A percentile compares a stretch with the other conserved stretches of the same genome.
These are phyloP conservation scores for Crotalus tigris DNA, from an alignment of 2,113 vertebrate genomes.

Conservation along the genomic window DNA sequence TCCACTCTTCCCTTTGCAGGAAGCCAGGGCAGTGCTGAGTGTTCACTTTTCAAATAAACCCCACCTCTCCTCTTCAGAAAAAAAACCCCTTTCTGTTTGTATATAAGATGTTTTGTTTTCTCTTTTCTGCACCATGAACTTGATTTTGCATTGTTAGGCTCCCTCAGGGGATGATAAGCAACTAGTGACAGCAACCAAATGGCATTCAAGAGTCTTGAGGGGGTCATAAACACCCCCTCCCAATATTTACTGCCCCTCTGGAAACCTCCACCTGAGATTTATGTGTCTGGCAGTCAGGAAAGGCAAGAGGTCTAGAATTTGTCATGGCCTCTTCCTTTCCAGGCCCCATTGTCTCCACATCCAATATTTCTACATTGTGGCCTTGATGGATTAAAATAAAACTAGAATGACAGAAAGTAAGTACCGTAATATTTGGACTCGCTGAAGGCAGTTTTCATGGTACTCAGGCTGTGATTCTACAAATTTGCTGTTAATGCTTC, in stretches of 20 bases:
- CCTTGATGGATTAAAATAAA: not conserved
- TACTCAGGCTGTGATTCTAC: no score
- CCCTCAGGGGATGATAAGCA: not conserved
- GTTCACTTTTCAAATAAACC: slow-evolving; percentile 42
- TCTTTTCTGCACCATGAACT: not conserved
- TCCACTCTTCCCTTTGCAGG: slow-evolving; percentile 60
- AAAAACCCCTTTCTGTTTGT: not conserved
- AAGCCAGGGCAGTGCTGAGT: slow-evolving; percentile 59
- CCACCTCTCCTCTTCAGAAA: not conserved
- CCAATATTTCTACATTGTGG: not conserved
- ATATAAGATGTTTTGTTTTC: slow-evolving; percentile 17
- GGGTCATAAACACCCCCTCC: not conserved
- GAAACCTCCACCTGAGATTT: not conserved
- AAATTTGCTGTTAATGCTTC: not conserved
- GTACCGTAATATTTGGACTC: not conserved
- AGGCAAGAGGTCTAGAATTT: slow-evolving; percentile 11
- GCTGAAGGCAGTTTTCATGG: not conserved
- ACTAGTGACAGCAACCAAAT: not conserved
- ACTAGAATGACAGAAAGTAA: not conserved
- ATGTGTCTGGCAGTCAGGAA: not conserved
- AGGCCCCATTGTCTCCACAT: not conserved
- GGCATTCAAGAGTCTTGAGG: not conserved
- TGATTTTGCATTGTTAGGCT: not conserved
- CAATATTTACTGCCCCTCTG: not conserved
- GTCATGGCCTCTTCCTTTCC: not conserved